These are phyloP conservation scores for Rhyacophila brunnea DNA, from an alignment of 1,140 invertebrate species.

Conservation along the genomic window DNA sequence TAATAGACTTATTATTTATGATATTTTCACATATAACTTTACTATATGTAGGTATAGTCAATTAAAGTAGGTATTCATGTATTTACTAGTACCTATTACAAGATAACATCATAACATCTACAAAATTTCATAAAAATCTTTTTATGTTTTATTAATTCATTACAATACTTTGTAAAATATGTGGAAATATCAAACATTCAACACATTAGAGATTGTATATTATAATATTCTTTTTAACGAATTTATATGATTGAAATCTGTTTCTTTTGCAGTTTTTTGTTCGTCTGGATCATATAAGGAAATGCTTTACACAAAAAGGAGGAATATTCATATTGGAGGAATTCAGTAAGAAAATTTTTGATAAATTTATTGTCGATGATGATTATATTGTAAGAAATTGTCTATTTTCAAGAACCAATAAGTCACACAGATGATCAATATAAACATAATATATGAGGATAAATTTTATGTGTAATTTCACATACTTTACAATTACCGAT, in stretches of 20 bases:
- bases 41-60: no score
- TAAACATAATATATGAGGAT: no score
- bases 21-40: no score
- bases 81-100: no score
- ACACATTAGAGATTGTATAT: no score
- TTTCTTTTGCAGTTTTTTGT: constrained; percentile 93
- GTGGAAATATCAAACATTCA: background rate
- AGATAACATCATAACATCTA: background rate
- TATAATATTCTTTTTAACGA: background rate
- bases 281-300: constrained; percentile 96
- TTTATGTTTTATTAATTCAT: background rate
- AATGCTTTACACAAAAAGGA: constrained; percentile 98
- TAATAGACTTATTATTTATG: background rate
- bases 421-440: no score
- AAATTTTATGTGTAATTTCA: no score
- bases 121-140: background rate
- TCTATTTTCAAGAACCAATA: no score
- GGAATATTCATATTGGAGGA: constrained; percentile 99
- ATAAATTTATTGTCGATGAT: no score
- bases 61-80: no score
- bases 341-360: constrained; percentile 96
- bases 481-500: no score
- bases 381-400: no score
- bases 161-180: constrained; percentile 3
- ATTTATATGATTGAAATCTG: background rate